Conservation (phyloP, 2,797 vertebrate species). For the Gymnothorax javanicus region DNA sequence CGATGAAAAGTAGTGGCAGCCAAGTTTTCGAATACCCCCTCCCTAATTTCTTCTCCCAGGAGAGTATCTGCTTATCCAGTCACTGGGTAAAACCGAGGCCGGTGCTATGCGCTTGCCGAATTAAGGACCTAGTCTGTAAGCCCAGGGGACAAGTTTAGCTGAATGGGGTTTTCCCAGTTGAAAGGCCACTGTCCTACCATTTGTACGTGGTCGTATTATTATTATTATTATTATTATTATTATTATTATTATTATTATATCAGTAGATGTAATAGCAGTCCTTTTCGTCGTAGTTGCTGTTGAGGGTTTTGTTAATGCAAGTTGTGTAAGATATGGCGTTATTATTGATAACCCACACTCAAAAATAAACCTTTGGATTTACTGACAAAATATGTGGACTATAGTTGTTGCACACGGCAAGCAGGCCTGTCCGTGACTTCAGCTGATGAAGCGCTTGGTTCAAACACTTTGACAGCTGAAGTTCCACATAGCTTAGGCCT, state of each 20-base stretch:
- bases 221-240: neutral
- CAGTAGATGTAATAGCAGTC: too few species aligned
- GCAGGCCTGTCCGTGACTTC: too few species aligned
- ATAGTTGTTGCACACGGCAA: too few species aligned
- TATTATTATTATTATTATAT: neutral
- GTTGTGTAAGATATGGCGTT: neutral
- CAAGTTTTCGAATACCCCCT: conserved; percentile 60
- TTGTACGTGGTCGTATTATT: neutral
- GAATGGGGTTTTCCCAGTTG: conserved; percentile 52
- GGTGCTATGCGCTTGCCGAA: conserved; percentile 70
- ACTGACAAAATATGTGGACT: too few species aligned
- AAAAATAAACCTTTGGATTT: too few species aligned
- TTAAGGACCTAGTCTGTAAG: conserved; percentile 75
- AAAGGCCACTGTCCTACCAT: conserved; percentile 44
- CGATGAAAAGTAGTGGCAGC: conserved; percentile 53
- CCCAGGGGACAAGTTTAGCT: conserved; percentile 70
- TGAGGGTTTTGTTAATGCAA: neutral
- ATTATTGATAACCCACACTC: neutral
- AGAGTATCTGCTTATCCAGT: conserved; percentile 80
- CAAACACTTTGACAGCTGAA: too few species aligned
- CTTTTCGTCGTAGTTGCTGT: neutral
- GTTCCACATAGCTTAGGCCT: too few species aligned
- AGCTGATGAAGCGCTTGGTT: too few species aligned
- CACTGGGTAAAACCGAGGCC: conserved; percentile 76
- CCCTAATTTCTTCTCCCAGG: conserved; percentile 73